phyloP scores from a whole-genome alignment of 2,888 invertebrate genomes.

The Lycocerus yunnanus region DNA sequence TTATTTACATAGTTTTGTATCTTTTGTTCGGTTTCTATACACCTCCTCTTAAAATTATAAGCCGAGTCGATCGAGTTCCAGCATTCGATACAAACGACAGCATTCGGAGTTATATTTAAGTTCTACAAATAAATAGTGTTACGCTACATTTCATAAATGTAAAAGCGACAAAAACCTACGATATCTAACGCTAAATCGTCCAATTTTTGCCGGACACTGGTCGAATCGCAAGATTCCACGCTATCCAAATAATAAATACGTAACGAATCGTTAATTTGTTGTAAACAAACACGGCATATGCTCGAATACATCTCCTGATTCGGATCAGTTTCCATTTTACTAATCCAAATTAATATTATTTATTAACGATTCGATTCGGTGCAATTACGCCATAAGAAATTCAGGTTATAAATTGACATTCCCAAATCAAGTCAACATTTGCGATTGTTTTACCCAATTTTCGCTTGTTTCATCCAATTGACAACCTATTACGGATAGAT shows the following conservation, averaged over 20 bases:
- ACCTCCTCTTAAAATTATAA: background rate
- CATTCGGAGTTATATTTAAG: background rate
- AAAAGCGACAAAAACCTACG: background rate
- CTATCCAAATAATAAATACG: background rate
- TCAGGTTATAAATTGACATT: background rate
- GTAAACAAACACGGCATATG: constrained; percentile 7
- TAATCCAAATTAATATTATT: background rate
- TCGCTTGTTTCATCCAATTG: background rate
- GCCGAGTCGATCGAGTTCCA: background rate
- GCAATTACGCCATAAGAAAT: background rate
- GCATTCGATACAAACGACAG: background rate
- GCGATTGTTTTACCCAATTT: background rate
- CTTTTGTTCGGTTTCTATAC: background rate
- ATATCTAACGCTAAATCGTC: constrained; percentile 4
- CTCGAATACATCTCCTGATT: background rate
- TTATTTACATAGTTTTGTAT: constrained; percentile 3
- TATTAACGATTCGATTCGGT: background rate
- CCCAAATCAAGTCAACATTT: background rate
- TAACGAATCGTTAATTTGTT: constrained; percentile 1
- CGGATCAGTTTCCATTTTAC: constrained; percentile 4
- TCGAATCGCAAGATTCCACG: background rate
- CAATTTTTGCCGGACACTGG: constrained; percentile 4
- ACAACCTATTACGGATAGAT: background rate
- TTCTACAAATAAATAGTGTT: background rate
- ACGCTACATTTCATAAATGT: background rate